Evolutionary conservation across 2,888 invertebrate species (phyloP), one percentile per base, ranked within the genome.

Genomic region (Aricia artaxerxes): DNA sequence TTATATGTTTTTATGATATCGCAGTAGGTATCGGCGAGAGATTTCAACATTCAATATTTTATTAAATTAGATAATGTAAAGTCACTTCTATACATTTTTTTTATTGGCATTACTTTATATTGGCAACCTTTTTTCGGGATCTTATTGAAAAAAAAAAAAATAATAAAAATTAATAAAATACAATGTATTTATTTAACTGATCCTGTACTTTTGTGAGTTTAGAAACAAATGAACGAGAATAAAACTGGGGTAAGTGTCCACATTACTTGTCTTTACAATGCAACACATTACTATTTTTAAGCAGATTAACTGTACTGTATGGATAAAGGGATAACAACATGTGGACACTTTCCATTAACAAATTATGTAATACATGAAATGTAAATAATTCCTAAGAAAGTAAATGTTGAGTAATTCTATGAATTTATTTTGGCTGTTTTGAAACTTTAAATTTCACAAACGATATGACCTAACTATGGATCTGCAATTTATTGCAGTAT

Each of bases 1-100:
- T 93, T 93, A 90, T 93, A 93, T 91, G 91, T 92, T 92, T 93
- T 90, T 92, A 92, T 89, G 88, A 86, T 88, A 88, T 80, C 81
- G 84, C 85, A 89, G 88, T 91, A 89, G 89, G 88, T 91, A 89
- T 87, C 87, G 88, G 89, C 88, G 89, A 89, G 88, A 90, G 88
- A 88, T 90, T 92, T 92, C 79, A 61, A 75, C 91, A 91, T 91
- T 86, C 84, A 86, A 89, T 90, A 88, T 88, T 88, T 86, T 85
- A 80, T 80, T 84, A 83, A 84, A 88, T 87, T 86, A 88, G 90
- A 89, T 88, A 89, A 89, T 89, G 87, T 83, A 88, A 69, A 89
- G 81, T 82, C 82, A 83, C 80, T 80, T 81, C 81, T 91, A 90
- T 91, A 91, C n/a, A n/a, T n/a, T n/a, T n/a, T n/a, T n/a, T n/a